A percentile compares a stretch with the other conserved stretches of the same genome.
These are phyloP conservation scores for Drosophila saltans DNA, from an alignment of 1,140 invertebrate genomes.

Conservation along the genomic window DNA sequence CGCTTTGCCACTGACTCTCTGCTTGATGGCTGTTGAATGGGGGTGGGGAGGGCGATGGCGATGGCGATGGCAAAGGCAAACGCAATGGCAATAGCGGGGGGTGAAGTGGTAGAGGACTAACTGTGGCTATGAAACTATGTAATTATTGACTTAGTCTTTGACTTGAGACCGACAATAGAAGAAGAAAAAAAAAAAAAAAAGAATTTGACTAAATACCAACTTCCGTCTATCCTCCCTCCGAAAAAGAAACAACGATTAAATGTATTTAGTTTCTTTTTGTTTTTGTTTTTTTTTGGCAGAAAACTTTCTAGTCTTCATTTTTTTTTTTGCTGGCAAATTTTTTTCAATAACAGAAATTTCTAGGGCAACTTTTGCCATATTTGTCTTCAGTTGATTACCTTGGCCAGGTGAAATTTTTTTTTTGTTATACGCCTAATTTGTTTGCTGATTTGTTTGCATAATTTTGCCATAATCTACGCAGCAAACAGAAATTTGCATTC, in stretches of 20 bases:
- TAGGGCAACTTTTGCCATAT: slow-evolving; percentile 67
- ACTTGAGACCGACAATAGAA: slow-evolving; percentile 46
- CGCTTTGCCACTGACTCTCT: slow-evolving; percentile 50
- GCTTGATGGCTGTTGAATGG: slow-evolving; percentile 4
- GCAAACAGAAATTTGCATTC: slow-evolving; percentile 64
- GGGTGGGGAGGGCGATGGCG: neutral
- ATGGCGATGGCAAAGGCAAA: neutral
- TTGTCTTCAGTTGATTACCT: slow-evolving; percentile 61
- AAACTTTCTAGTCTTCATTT: slow-evolving; percentile 58
- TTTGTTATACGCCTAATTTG: slow-evolving; percentile 64
- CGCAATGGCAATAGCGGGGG: neutral
- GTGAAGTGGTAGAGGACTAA: neutral
- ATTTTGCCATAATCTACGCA: slow-evolving; percentile 56
- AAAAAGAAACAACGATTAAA: slow-evolving; percentile 15
- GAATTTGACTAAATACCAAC: slow-evolving; percentile 43
- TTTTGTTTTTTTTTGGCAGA: slow-evolving; percentile 19
- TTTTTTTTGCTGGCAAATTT: slow-evolving; percentile 25
- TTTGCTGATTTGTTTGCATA: slow-evolving; percentile 58
- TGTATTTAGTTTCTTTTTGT: slow-evolving; percentile 32
- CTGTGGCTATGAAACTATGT: slow-evolving; percentile 29
- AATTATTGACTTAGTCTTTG: slow-evolving; percentile 72
- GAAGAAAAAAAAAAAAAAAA: neutral
- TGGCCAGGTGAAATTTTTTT: slow-evolving; percentile 75
- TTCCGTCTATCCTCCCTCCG: slow-evolving; percentile 46
- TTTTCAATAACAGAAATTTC: slow-evolving; percentile 39